phyloP scores from a whole-genome alignment of 1,140 invertebrate genomes.

The Lepidostoma basale region DNA sequence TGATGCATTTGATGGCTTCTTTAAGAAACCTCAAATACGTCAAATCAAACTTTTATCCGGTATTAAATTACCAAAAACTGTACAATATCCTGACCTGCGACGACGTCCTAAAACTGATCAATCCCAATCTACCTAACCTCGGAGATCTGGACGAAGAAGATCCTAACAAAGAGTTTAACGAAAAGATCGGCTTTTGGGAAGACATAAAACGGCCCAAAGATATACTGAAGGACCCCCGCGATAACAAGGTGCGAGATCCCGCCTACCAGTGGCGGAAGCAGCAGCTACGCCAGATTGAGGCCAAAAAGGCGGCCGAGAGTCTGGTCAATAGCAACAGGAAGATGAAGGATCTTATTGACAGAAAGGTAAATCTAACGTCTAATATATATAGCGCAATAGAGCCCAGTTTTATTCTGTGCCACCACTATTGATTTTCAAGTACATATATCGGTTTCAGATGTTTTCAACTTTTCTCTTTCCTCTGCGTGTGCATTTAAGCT shows the following conservation, averaged over 20 bases:
- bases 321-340: constrained; percentile 38
- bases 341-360: constrained; percentile 49
- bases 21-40: constrained; percentile 68
- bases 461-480: too few relatives aligned
- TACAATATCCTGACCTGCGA: constrained; percentile 65
- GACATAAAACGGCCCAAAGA: constrained; percentile 50
- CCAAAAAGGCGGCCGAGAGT: constrained; percentile 52
- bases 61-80: constrained; percentile 66
- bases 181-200: constrained; percentile 54
- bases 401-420: too few relatives aligned
- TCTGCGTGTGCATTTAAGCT: constrained; percentile 12
- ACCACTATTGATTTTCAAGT: too few relatives aligned
- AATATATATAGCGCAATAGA: neutral
- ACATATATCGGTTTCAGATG: too few relatives aligned
- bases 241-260: constrained; percentile 51
- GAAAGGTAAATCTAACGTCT: constrained; percentile 47
- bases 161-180: constrained; percentile 52
- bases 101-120: constrained; percentile 60
- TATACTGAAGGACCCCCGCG: constrained; percentile 7
- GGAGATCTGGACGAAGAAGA: constrained; percentile 47
- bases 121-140: constrained; percentile 53
- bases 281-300: constrained; percentile 53
- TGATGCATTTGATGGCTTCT: constrained; percentile 70
- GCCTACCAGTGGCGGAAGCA: constrained; percentile 59
- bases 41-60: constrained; percentile 69